Evolutionary conservation across 2,113 vertebrate genomes (phyloP), one percentile per base, ranked within the genome.

Genomic region (Tachycineta bicolor): DNA sequence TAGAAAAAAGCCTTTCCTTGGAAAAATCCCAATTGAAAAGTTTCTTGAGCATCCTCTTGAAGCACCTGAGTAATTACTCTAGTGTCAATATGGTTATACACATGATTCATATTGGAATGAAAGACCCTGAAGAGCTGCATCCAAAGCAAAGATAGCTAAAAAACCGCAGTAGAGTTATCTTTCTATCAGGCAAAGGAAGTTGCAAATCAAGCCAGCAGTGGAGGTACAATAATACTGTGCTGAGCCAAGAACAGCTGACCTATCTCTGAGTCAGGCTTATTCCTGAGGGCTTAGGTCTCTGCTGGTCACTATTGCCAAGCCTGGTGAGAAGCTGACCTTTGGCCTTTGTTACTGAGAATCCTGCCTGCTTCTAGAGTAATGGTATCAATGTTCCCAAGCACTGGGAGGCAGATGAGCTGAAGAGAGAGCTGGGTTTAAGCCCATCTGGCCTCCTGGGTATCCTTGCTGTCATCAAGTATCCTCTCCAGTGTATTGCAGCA

Each of bases 41-140:
- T 92, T 93, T 92, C 56, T 83, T 87, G 62, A 94, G 26, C 29
- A 82, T 81, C 63, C 31, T 58, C 74, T 83, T 94, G 71, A 93
- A 96, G 88, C 52, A 80, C 6, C 39, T 59, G 52, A 93, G 26
- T 67, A 96, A 86, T 90, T 83, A 78, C 60, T 55, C 79, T 56
- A 17, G 43, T 81, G 71, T 93, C 85, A 92, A 25, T 81, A 77
- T 47, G 52, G 39, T 77, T 90, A 83, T 39, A 53, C 52, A 55
- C 31, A 59, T 37, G 29, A 47, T 83, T 96, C 76, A 92, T 2
- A 74, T 9, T 81, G 56, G 52, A 80, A 78, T 70, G 81, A 74
- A 89, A 68, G n/a, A 68, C 28, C 23, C 56, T 64, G 49, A 91
- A 90, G 67, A 91, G 34, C 63, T 70, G 39, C 0, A 2, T 67